Conservation (phyloP, 35 echinoderm and acorn worm species). For the Lytechinus variegatus region DNA sequence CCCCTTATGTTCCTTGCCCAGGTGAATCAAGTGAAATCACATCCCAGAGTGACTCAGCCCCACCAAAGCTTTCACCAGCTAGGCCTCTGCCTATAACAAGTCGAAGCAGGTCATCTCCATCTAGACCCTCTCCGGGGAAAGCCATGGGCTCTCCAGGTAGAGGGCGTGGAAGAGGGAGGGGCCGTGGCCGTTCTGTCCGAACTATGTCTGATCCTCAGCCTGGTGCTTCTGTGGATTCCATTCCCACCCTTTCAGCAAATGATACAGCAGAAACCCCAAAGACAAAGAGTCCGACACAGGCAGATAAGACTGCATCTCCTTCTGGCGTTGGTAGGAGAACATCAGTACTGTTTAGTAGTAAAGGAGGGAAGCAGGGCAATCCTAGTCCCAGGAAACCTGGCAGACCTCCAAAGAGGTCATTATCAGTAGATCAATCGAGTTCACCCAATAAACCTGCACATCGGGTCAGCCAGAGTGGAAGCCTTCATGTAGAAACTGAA, state of each 20-base stretch:
- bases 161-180: conserved; percentile 74
- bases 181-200: conserved; percentile 58
- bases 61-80: conserved; percentile 75
- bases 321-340: conserved; percentile 88
- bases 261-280: conserved; percentile 61
- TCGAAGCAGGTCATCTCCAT: conserved; percentile 75
- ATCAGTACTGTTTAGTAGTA: conserved; percentile 91
- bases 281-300: conserved; percentile 57
- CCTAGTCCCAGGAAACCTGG: conserved; percentile 47
- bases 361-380: conserved; percentile 74
- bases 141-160: conserved; percentile 34
- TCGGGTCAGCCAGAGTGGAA: conserved; percentile 44
- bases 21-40: conserved; percentile 82
- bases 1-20: conserved; percentile 2
- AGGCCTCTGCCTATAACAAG: conserved; percentile 77
- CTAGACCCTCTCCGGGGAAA: conserved; percentile 62
- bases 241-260: conserved; percentile 49
- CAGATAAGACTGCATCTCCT: conserved; percentile 56
- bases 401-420: conserved; percentile 72
- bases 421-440: conserved; percentile 62
- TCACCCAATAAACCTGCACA: conserved; percentile 40
- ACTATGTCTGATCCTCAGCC: conserved; percentile 76
- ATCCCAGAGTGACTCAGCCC: conserved; percentile 70
- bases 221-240: conserved; percentile 36
- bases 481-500: conserved; percentile 72